Evolutionary conservation across 2,888 invertebrate genomes (phyloP), one percentile per base, ranked within the genome.

Genomic region (Thereva nobilitata): DNA sequence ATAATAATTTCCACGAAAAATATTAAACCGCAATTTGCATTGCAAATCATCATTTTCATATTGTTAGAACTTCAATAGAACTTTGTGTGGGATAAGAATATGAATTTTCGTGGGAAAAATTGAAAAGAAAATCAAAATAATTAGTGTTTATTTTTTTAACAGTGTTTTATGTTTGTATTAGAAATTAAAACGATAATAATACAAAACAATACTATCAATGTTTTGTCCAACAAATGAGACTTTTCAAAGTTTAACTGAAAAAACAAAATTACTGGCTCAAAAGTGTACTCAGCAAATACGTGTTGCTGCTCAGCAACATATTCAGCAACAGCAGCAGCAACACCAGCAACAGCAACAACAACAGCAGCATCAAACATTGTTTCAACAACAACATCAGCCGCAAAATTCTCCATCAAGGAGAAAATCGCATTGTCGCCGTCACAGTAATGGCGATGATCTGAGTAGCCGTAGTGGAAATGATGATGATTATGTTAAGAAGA

Each of bases 161-260:
- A 52, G 40, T 64, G 12, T 55, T 64, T 45, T 4, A 54, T 54
- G 44, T 37, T 42, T 50, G 40, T 47, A 42, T 34, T 4, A 23
- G 37, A 12, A n/a, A 9, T 12, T 40, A 34, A 35, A 52, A 44
- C 4, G 4, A 5, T 34, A 10, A 38, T 10, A 6, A 47, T 37
- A 23, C 23, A 23, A 23, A 23, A 23, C 23, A 38, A 3, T 53
- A 37, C 10, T 38, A 10, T 56, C 49, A 73, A 78, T 79, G 74
- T 77, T 78, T 71, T 78, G 78, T 72, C 76, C 78, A 72, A 70
- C 75, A 69, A 78, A 78, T 72, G 79, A 79, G 54, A 75, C 75
- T 64, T 71, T 77, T 64, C 73, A 72, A 65, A 72, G 68, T 71
- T 64, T 74, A 37, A 72, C 73, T 12, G 73, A 72, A 67, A 76